Evolutionary conservation across 2,888 invertebrate species (phyloP), one percentile per base, ranked within the genome.

Genomic region (Busseola fusca): DNA sequence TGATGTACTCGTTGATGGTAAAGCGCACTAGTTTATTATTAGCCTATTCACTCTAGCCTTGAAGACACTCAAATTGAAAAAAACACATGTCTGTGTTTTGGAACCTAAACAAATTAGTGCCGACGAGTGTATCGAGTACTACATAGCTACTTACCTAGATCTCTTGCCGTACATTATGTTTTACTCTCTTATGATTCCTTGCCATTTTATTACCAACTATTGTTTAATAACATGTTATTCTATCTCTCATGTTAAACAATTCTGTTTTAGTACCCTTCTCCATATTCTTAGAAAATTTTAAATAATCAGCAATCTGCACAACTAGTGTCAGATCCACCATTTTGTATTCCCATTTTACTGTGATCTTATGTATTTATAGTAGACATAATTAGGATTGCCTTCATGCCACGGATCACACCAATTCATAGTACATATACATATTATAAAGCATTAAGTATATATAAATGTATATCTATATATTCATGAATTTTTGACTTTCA

Each of bases 291-390:
- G 5, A 16, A 7, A 27, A 9, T 52, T 40, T 72, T 12, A 54
- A 54, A 67, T 64, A 63, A 50, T 72, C 64, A 58, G 34, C 52
- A 50, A 57, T 80, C 71, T 76, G 76, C 64, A 68, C 76, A 65
- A 42, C 54, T 69, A 65, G 79, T 64, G 81, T 57, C 76, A 76
- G 76, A 60, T 68, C 68, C 70, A 81, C 78, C 67, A 76, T 74
- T 80, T 69, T 78, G 80, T 83, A 83, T 84, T 85, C 76, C 78
- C 78, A 80, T 73, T 80, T 84, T 84, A 80, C 84, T 84, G 84
- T 84, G 84, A 84, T 84, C 78, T 75, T 84, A 70, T 73, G 70
- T 84, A 82, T 83, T 83, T 83, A 76, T 79, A 69, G 66, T 81
- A 82, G 72, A 73, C 59, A 59, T 77, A 82, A 78, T 70, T 82